A percentile compares a stretch with the other conserved stretches of the same genome.
These are phyloP conservation scores for Griposia aprilina DNA, from an alignment of 2,888 invertebrate species.

Conservation along the genomic window DNA sequence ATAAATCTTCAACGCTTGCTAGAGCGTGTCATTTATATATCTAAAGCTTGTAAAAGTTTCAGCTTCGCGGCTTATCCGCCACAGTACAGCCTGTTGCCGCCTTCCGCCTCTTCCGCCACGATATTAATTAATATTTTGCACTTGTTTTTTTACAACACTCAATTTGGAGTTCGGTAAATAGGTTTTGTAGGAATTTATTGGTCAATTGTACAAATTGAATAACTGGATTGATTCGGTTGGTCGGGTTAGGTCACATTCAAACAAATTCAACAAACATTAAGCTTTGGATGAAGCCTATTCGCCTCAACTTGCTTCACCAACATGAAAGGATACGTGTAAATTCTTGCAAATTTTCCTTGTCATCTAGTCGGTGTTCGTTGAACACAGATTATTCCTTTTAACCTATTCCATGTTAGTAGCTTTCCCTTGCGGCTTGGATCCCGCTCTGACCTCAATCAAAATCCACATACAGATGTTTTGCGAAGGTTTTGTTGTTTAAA, in stretches of 20 bases:
- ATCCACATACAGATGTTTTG: slow-evolving; percentile 8
- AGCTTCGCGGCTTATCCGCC: slow-evolving; percentile 41
- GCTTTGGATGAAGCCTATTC: neutral
- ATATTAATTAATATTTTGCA: slow-evolving; percentile 39
- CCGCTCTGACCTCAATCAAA: slow-evolving; percentile 21
- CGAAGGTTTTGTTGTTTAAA: slow-evolving; percentile 2
- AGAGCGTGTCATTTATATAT: slow-evolving; percentile 59
- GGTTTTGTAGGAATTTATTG: slow-evolving; percentile 1
- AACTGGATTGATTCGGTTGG: slow-evolving; percentile 1
- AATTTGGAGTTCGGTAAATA: neutral
- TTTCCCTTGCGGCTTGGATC: slow-evolving; percentile 23
- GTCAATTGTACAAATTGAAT: slow-evolving; percentile 19
- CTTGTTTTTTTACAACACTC: slow-evolving; percentile 12
- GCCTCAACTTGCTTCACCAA: neutral
- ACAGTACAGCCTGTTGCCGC: slow-evolving; percentile 50
- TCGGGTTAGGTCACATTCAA: neutral
- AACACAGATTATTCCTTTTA: slow-evolving; percentile 43
- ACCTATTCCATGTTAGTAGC: slow-evolving; percentile 25
- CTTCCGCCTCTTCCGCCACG: slow-evolving; percentile 5
- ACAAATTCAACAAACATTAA: slow-evolving; percentile 5
- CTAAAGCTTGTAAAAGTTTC: slow-evolving; percentile 51
- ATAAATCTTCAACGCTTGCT: slow-evolving; percentile 66
- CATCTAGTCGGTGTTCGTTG: slow-evolving; percentile 23
- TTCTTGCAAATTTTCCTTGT: slow-evolving; percentile 27
- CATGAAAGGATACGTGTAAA: neutral